Evolutionary conservation across 2,113 vertebrate genomes (phyloP).

Genomic region (Cepphus grylle): DNA sequence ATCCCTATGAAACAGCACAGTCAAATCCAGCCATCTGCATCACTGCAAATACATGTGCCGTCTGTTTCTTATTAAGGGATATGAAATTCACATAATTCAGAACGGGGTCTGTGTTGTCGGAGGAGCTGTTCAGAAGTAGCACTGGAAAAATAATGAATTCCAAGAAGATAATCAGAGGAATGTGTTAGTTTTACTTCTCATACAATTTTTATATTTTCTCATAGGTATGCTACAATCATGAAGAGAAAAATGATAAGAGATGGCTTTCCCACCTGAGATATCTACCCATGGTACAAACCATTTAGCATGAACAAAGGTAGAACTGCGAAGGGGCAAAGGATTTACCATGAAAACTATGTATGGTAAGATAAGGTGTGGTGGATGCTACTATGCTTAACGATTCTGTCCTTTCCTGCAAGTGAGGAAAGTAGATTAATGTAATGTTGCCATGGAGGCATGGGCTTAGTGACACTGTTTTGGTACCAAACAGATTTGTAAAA

Average conservation of each 20-base stretch:
- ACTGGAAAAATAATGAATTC: slow-evolving; percentile 2
- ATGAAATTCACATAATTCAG: slow-evolving; percentile 9
- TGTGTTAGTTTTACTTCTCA: background rate
- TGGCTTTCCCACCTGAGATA: background rate
- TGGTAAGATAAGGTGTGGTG: background rate
- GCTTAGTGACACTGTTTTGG: background rate
- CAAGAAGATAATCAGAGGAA: background rate
- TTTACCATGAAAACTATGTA: background rate
- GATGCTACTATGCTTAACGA: background rate
- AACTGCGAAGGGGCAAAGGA: background rate
- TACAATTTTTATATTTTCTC: background rate
- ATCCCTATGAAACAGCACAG: background rate
- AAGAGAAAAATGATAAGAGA: background rate
- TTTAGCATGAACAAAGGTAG: background rate
- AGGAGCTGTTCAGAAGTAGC: background rate
- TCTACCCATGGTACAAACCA: background rate
- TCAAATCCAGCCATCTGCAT: slow-evolving; percentile 13
- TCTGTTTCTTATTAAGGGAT: slow-evolving; percentile 44
- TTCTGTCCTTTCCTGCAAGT: background rate
- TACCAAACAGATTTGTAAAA: background rate
- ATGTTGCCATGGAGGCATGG: background rate
- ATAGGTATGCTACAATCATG: background rate
- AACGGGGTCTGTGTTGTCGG: background rate
- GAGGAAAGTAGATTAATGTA: background rate
- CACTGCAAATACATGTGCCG: background rate